Conservation (phyloP, 1,140 invertebrate genomes). For the Ceratosolen solmsi region DNA sequence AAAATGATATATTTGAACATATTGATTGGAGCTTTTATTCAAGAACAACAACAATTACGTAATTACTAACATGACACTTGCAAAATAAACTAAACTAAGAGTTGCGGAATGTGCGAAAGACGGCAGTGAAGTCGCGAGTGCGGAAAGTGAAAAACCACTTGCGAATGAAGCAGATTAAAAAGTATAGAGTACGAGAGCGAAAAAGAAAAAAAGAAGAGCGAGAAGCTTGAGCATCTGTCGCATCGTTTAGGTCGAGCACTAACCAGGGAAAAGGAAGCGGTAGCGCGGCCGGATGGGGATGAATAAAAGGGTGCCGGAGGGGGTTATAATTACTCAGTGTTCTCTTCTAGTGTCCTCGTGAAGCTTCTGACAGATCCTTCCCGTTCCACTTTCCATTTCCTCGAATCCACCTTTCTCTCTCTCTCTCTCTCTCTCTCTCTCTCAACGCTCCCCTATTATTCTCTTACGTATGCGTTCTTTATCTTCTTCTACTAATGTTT, state of each 20-base stretch:
- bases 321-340: conserved; percentile 57
- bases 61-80: neutral
- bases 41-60: neutral
- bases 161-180: conserved; percentile 54
- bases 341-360: conserved; percentile 48
- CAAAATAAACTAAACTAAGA: neutral
- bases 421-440: neutral
- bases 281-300: conserved; percentile 11
- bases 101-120: neutral
- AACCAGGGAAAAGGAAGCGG: conserved; percentile 22
- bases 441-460: conserved; percentile 26
- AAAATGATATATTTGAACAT: too few relatives aligned
- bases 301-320: conserved; percentile 44
- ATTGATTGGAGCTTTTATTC: neutral
- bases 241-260: neutral
- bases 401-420: neutral
- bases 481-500: conserved; percentile 11
- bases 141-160: conserved; percentile 16
- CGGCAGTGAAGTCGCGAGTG: neutral
- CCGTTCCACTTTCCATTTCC: conserved; percentile 18
- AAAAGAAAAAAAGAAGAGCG: neutral
- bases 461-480: conserved; percentile 1
- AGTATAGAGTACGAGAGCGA: conserved; percentile 11
- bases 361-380: conserved; percentile 51
- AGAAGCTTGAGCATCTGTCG: conserved; percentile 36